Percentiles rank a stretch among this genome's conserved stretches.
Conservation (phyloP, 2,113 vertebrate genomes). For the Albula goreensis region DNA sequence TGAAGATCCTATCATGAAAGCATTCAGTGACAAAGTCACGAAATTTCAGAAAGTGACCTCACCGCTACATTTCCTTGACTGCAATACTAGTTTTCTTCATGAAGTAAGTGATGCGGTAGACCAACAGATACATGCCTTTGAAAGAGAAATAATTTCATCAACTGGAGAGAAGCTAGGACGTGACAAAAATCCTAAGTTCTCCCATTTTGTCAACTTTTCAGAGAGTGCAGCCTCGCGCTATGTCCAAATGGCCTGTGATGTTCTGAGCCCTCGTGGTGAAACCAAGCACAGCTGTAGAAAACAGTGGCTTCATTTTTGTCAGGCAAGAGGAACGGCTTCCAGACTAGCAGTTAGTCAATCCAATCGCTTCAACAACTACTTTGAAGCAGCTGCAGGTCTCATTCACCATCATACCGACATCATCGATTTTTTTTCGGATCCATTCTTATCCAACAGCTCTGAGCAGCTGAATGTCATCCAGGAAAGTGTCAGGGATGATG, state of each 20-base stretch:
- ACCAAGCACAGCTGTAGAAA: slow-evolving; percentile 54
- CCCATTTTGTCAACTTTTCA: slow-evolving; percentile 59
- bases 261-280: slow-evolving; percentile 51
- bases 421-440: slow-evolving; percentile 65
- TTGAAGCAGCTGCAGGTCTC: slow-evolving; percentile 67
- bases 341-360: slow-evolving; percentile 47
- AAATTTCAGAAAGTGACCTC: slow-evolving; percentile 35
- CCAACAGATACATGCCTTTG: slow-evolving; percentile 62
- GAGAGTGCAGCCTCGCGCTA: slow-evolving; percentile 72
- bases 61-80: slow-evolving; percentile 63
- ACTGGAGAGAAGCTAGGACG: slow-evolving; percentile 64
- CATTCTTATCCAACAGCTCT: slow-evolving; percentile 54
- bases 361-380: slow-evolving; percentile 63
- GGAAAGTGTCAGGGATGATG: slow-evolving; percentile 66
- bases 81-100: slow-evolving; percentile 65
- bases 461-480: slow-evolving; percentile 59
- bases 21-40: slow-evolving; percentile 56
- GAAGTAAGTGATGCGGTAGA: slow-evolving; percentile 61
- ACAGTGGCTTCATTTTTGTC: slow-evolving; percentile 73
- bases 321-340: slow-evolving; percentile 66
- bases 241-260: slow-evolving; percentile 66
- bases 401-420: slow-evolving; percentile 70
- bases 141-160: slow-evolving; percentile 58
- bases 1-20: slow-evolving; percentile 56
- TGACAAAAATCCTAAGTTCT: slow-evolving; percentile 63